Evolutionary conservation across 2,888 invertebrate species (phyloP).

Genomic region (Caenorhabditis angaria): DNA sequence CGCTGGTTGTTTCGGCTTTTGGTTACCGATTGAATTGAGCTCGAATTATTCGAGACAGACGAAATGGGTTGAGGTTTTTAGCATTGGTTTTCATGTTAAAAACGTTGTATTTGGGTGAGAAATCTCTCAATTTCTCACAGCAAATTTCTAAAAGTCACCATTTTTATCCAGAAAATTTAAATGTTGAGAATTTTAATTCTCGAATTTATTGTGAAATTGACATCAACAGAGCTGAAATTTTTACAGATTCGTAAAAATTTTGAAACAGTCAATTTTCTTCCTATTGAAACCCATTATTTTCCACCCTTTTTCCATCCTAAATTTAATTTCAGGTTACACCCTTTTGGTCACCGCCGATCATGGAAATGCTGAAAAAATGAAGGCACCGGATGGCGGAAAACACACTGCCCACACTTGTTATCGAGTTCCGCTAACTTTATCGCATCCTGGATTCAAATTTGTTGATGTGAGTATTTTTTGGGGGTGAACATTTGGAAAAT

Average conservation of each 20-base stretch:
- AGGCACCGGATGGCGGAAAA: constrained; percentile 73
- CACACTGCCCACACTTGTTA: constrained; percentile 74
- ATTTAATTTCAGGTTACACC: constrained; percentile 39
- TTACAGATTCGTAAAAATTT: too few relatives aligned
- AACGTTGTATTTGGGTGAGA: too few relatives aligned
- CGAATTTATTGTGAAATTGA: neutral
- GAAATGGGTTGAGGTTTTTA: too few relatives aligned
- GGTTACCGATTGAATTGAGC: too few relatives aligned
- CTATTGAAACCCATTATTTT: constrained; percentile 69
- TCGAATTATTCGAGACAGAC: too few relatives aligned
- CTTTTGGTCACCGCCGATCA: constrained; percentile 71
- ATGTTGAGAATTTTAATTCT: too few relatives aligned
- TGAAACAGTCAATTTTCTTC: neutral
- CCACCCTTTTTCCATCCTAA: too few relatives aligned
- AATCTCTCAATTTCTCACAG: too few relatives aligned
- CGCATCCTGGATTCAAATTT: constrained; percentile 60
- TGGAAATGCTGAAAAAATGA: constrained; percentile 75
- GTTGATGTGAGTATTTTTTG: constrained; percentile 43
- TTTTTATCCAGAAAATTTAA: too few relatives aligned
- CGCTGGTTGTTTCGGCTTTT: too few relatives aligned
- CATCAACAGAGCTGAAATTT: neutral
- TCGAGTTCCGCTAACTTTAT: constrained; percentile 69
- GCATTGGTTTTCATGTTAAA: too few relatives aligned
- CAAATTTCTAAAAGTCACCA: too few relatives aligned
- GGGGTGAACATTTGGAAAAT: constrained; percentile 1